Base-by-base conservation (phyloP, 2,888 invertebrate species). In the Thereva unica region DNA sequence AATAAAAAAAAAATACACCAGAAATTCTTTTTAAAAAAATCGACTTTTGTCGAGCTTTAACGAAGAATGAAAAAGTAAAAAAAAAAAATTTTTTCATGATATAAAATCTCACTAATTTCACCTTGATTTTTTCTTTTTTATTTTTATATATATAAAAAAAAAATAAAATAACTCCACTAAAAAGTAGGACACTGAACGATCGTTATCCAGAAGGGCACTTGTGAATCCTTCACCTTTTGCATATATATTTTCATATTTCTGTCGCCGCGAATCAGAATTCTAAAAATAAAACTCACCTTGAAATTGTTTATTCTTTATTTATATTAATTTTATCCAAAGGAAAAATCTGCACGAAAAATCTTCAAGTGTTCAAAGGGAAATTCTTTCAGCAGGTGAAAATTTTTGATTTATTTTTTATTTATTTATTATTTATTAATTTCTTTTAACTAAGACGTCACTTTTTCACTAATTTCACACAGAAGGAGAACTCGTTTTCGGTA, bases 281-380 rank as follows among this genome's bases (percentile, higher is more conserved):
- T 80, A 80, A 77, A 80, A 79, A 79, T 80, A 80, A 23, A 76
- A 79, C 79, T 80, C 80, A 80, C 80, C 80, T 80, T 80, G 80
- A 80, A 80, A 80, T 78, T 23, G 23, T 23, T 23, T 23, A 23
- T 23, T 23, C 23, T 23, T 23, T 23, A 23, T 23, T 23, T 23
- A 23, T 23, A 23, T 23, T 23, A 23, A 76, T 77, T 78, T 76
- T 75, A 74, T 76, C 68, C 68, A 67, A 65, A 64, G 50, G 57
- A 44, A 59, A 61, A 63, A 47, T 35, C 5, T 10, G 4, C 1
- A 23, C 23, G 23, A 53, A 54, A 66, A 66, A 12, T 59, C 40
- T 57, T 37, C 35, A 47, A 41, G 37, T 45, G 47, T 55, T 54
- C 35, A 54, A 67, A 55, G 52, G 61, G 53, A 37, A 67, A 66